Base-by-base conservation (phyloP, 1,140 invertebrate species). In the Lordiphosa collinella region DNA sequence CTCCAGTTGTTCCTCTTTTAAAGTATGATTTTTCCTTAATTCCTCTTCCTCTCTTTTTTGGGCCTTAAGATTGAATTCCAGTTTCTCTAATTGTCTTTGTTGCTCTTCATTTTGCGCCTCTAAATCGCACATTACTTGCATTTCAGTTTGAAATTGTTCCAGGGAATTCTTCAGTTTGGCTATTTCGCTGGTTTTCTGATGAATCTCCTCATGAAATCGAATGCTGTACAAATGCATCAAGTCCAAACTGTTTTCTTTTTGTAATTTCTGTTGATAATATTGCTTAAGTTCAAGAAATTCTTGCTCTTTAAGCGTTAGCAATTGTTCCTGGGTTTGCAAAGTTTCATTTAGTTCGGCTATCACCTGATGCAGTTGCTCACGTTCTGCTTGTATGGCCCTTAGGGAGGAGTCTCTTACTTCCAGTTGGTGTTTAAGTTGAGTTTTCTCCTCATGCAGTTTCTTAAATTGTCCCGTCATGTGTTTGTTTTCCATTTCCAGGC, bases 401-500 rank as follows among this genome's bases (percentile, higher is more conserved):
- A 88, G 22, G 0, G 71, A 47, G 2, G 47, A 36, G 10, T 56
- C 65, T 16, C 57, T 67, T 7, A 66, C 18, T 25, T 80, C 58
- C 8, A 88, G 32, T 9, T 72, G 74, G 10, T 73, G 50, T 38
- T 79, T 66, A 44, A 87, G 41, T 14, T 58, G 40, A 2, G 51
- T 48, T 8, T 85, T 79, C 9, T 72, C 63, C 18, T 72, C 66
- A n/a, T 85, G 36, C 1, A 87, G 56, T 40, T 85, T 61, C 35
- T 68, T 72, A 25, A 75, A 88, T 38, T 74, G 69, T 0, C 65
- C 69, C 1, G 79, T 88, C 49, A 88, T 71, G 16, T 61, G 60
- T n/a, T 80, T 85, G 48, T 88, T 88, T 13, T 88, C 86, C 16
- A 82, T 48, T 14, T 88, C 86, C 10, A 88, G 36, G 0, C 68